These are phyloP conservation scores for Eupithecia abbreviata DNA, from an alignment of 2,888 invertebrate species.

Conservation along the genomic window DNA sequence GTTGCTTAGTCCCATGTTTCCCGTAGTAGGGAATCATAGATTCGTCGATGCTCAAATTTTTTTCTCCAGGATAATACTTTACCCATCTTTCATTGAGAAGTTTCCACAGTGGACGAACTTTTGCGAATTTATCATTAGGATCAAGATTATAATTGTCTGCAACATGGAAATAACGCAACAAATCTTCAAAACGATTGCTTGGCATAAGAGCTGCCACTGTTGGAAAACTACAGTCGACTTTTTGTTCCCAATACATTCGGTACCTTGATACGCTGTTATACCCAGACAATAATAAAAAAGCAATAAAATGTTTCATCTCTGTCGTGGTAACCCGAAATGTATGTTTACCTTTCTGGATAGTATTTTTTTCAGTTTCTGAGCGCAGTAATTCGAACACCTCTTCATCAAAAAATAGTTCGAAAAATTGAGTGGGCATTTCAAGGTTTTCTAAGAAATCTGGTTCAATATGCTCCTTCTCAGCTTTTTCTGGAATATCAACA, in stretches of 20 bases:
- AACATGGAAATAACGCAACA: slow-evolving; percentile 46
- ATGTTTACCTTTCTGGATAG: slow-evolving; percentile 32
- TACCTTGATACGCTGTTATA: slow-evolving; percentile 38
- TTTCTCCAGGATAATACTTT: slow-evolving; percentile 21
- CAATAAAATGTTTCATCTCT: not conserved
- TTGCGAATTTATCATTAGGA: slow-evolving; percentile 48
- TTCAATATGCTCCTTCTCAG: slow-evolving; percentile 23
- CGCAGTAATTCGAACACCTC: slow-evolving; percentile 31
- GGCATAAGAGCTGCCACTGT: slow-evolving; percentile 47
- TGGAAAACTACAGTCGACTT: slow-evolving; percentile 46
- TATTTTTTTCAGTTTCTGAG: slow-evolving; percentile 38
- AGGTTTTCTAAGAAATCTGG: slow-evolving; percentile 27
- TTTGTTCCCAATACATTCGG: slow-evolving; percentile 50
- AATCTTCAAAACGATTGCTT: slow-evolving; percentile 49
- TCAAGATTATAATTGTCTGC: slow-evolving; percentile 40
- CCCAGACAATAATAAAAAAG: slow-evolving; percentile 1
- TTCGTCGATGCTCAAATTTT: slow-evolving; percentile 52
- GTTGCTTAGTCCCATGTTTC: not conserved
- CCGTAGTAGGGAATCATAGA: slow-evolving; percentile 57
- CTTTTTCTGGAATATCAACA: slow-evolving; percentile 22
- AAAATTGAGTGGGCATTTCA: slow-evolving; percentile 32
- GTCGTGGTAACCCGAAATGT: slow-evolving; percentile 27
- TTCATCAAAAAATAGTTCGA: slow-evolving; percentile 32
- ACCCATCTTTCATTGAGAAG: slow-evolving; percentile 7
- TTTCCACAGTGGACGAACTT: slow-evolving; percentile 49